A percentile compares a stretch with the other conserved stretches of the same genome.
phyloP scores from a whole-genome alignment of 2,113 vertebrate species.

The Ranitomeya variabilis region DNA sequence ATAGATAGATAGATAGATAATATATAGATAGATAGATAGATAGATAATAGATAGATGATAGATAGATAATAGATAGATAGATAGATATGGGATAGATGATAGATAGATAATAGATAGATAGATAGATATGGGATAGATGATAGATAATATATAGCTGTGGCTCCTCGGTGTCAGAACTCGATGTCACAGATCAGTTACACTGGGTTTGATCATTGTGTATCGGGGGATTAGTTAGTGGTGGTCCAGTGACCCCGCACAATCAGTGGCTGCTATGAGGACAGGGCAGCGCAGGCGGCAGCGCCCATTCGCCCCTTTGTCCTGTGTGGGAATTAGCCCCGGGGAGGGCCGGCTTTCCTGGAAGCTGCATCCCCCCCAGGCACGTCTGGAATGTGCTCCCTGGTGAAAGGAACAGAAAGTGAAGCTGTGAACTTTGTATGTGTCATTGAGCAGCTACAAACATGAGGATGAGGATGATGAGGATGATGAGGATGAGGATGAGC shows the following conservation, averaged over 20 bases:
- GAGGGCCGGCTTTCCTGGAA: constrained; percentile 50
- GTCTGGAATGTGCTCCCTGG: constrained; percentile 36
- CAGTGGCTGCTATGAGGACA: constrained; percentile 32
- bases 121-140: background rate
- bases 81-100: too few relatives aligned
- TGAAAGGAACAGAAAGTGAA: constrained; percentile 10
- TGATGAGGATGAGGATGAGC: background rate
- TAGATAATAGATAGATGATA: too few relatives aligned
- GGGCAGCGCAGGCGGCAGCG: background rate
- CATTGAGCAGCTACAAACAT: constrained; percentile 19
- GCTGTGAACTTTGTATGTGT: constrained; percentile 30
- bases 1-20: too few relatives aligned
- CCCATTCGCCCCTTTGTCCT: constrained; percentile 22
- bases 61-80: too few relatives aligned
- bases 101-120: background rate
- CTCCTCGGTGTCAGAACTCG: background rate
- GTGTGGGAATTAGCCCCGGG: constrained; percentile 14
- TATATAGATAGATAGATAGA: too few relatives aligned
- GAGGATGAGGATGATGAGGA: background rate
- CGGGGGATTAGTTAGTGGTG: constrained; percentile 8
- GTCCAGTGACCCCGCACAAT: background rate
- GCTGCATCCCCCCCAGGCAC: background rate
- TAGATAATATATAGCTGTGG: background rate
- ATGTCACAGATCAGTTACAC: background rate
- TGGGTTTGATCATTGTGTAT: background rate